phyloP scores from a whole-genome alignment of 37 sponge, comb jelly and placozoan species.

The Beroe forskalii region DNA sequence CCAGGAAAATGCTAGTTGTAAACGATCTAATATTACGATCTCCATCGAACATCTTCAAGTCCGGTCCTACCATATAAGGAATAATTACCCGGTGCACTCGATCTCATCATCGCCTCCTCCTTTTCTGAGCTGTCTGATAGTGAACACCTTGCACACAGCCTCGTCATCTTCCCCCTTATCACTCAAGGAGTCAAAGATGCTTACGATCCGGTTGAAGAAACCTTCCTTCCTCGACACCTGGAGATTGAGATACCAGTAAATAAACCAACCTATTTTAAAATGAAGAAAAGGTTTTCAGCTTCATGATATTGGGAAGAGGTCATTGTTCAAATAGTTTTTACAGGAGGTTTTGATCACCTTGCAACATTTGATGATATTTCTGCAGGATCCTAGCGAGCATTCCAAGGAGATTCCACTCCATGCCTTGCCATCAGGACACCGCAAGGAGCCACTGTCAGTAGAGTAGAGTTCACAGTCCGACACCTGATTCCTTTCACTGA shows the following conservation, averaged over 20 bases:
- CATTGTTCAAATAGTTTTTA: too few relatives aligned
- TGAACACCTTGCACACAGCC: neutral
- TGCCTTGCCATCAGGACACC: slow-evolving; percentile 8
- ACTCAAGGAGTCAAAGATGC: neutral
- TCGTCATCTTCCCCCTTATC: neutral
- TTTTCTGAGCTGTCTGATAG: neutral
- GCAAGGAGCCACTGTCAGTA: neutral
- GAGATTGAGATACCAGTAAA: too few relatives aligned
- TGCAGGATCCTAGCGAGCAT: neutral
- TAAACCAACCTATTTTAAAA: too few relatives aligned
- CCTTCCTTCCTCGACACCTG: neutral
- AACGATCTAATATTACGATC: too few relatives aligned
- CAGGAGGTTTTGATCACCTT: too few relatives aligned
- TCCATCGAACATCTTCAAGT: too few relatives aligned
- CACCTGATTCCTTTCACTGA: neutral
- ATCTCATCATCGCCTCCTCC: slow-evolving; percentile 28
- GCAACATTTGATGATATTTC: slow-evolving; percentile 28
- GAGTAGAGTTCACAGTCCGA: neutral
- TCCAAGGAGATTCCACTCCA: neutral
- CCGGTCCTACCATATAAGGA: neutral
- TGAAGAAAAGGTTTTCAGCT: too few relatives aligned
- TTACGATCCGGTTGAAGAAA: neutral
- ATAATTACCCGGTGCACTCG: slow-evolving; percentile 21
- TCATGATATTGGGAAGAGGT: too few relatives aligned
- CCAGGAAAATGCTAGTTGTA: too few relatives aligned